Evolutionary conservation across 2,113 vertebrate genomes (phyloP), one percentile per base, ranked within the genome.

Genomic region (Zosterops pallidus): DNA sequence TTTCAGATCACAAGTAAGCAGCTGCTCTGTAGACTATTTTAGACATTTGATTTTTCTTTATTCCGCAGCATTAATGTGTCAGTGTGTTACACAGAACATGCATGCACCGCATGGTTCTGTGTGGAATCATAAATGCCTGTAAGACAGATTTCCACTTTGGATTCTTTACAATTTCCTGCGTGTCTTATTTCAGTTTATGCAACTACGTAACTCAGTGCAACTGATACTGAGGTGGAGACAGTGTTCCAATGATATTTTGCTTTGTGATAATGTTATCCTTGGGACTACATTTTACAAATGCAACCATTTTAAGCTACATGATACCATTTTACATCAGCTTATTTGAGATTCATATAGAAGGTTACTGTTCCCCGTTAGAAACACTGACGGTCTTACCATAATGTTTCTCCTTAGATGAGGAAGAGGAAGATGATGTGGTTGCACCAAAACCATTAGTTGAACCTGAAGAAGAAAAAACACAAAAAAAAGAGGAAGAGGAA

Each of bases 381-480:
- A 37, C 39, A 28, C 35, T 86, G 69, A 55, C 14, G 10, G 55
- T 83, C 91, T 95, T 79, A 37, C 68, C 35, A 28, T 95, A 91
- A 92, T 81, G 53, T 94, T 64, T 92, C 64, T 96, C 83, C 93
- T 69, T 92, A 99, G 99, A 99, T 96, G 99, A 99, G 86, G 99
- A 99, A 86, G 99, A 99, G n/a, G 99, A 99, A 92, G 99, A 99
- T 94, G 99, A 99, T 86, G 97, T 98, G 49, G 95, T 98, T 74
- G 95, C 98, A 85, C 97, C 98, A 90, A 98, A 99, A 81, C 98
- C 98, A 4, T 97, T 97, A 76, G 90, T 94, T 25, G 98, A 99
- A 97, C 97, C 97, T 57, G 98, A 98, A 83, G 98, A 98, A 96
- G 99, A 99, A 89, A 99, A 98, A 96, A 97, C 91, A 11, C 95